Evolutionary conservation across 2,888 invertebrate genomes (phyloP).

Genomic region (Aphodius granarius): DNA sequence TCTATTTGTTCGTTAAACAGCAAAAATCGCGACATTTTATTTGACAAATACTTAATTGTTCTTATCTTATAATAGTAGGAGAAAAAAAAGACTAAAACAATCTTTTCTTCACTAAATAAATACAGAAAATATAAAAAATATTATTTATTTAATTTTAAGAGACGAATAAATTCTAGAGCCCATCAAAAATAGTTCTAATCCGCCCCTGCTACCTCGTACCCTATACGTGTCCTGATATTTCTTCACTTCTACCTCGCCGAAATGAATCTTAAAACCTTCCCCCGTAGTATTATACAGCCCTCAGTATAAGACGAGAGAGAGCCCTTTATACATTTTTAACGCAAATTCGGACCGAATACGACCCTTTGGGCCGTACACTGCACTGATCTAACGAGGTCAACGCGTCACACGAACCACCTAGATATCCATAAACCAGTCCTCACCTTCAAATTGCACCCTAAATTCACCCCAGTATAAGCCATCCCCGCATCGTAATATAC

Average conservation of each 20-base stretch:
- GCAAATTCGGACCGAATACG: not conserved
- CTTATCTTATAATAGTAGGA: too few relatives aligned
- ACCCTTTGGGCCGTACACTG: not conserved
- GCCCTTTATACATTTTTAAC: not conserved
- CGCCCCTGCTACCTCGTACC: too few relatives aligned
- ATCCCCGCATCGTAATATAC: not conserved
- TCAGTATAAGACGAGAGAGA: not conserved
- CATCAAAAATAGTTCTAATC: too few relatives aligned
- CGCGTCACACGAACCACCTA: not conserved
- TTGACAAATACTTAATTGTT: too few relatives aligned
- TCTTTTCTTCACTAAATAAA: too few relatives aligned
- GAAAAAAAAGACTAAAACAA: too few relatives aligned
- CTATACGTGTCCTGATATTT: not conserved
- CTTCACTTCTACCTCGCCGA: slow-evolving; percentile 9
- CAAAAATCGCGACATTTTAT: too few relatives aligned
- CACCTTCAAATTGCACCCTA: not conserved
- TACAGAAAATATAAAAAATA: too few relatives aligned
- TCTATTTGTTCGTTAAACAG: too few relatives aligned
- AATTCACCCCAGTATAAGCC: not conserved
- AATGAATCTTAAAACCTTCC: slow-evolving; percentile 22
- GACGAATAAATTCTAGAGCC: too few relatives aligned
- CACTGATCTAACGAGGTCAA: not conserved
- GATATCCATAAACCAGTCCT: not conserved
- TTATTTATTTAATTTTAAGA: too few relatives aligned
- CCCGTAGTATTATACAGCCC: too few relatives aligned